phyloP scores from a whole-genome alignment of 2,113 vertebrate genomes.

The Aphelocoma coerulescens region DNA sequence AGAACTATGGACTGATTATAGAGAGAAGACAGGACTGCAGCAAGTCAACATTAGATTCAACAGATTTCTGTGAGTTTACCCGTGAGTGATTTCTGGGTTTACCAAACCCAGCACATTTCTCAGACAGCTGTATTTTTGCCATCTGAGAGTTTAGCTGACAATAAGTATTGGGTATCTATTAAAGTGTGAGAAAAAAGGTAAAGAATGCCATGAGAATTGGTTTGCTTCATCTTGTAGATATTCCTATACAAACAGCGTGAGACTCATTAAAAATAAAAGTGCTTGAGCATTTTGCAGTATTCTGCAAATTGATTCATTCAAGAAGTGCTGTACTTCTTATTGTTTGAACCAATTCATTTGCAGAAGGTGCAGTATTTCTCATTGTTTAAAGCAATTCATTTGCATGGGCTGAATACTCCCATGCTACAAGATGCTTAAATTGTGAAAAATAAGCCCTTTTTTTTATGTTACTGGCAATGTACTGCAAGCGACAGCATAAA shows the following conservation, averaged over 20 bases:
- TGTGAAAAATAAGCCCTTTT: conserved; percentile 55
- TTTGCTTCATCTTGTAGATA: background rate
- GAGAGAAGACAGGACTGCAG: background rate
- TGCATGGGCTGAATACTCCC: background rate
- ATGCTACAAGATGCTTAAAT: conserved; percentile 13
- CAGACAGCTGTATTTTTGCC: background rate
- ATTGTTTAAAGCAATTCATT: conserved; percentile 49
- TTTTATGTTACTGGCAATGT: background rate
- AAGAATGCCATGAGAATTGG: background rate
- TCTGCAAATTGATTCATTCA: conserved; percentile 13
- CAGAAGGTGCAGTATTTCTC: background rate
- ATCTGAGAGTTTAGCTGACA: background rate
- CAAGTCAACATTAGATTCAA: background rate
- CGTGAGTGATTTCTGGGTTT: background rate
- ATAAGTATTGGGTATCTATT: background rate
- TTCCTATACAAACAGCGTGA: background rate
- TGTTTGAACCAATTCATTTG: conserved; percentile 41
- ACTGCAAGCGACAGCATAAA: background rate
- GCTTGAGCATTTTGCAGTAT: background rate
- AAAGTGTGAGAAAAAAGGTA: background rate
- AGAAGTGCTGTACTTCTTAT: background rate
- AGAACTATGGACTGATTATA: background rate
- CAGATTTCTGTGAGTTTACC: background rate
- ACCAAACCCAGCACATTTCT: background rate
- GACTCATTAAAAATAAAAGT: background rate